Evolutionary conservation across 2,113 vertebrate genomes (phyloP), one percentile per base, ranked within the genome.

Genomic region (Pristiophorus japonicus): DNA sequence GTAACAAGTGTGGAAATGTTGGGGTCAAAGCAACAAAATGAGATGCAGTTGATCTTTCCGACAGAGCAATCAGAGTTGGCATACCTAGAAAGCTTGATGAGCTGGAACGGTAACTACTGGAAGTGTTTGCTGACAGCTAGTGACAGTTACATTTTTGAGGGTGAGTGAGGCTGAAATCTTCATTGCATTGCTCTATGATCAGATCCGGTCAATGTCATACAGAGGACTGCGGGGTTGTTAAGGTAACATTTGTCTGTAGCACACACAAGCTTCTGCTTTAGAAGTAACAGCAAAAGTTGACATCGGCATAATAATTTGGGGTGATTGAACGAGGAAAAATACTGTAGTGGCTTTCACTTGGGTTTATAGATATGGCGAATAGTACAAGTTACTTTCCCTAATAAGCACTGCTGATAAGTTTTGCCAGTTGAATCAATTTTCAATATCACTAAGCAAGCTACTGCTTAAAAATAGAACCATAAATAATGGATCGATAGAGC

Each of bases 101-200:
- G 91, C 34, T 92, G 90, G 62, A 92, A 92, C 90, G 51, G 87
- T 90, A 90, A 90, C 87, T 59, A 55, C 87, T 34, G 10, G 87
- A 92, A 92, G 2, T 47, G 11, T 42, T 73, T 94, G 24, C 65
- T 45, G 22, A 70, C 66, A 70, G 93, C 65, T 45, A 34, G 66
- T 45, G 93, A 94, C 66, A 70, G 27, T 94, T 94, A 94, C 59
- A 70, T 70, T 7, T 94, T 70, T 27, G 42, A 70, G 65, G 24
- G 20, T n/a, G 14, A 8, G 1, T 51, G 93, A 45, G 42, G 42
- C 42, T 51, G 45, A 70, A 70, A 30, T 1, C 30, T 47, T 47
- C 42, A 38, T 94, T 92, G 34, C 27, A 67, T 11, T 70, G 38
- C 24, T 51, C 42, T 70, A 47, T 67, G 93, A 94, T 12, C 38